phyloP scores from a whole-genome alignment of 2,888 invertebrate genomes.

The Dexiosoma caninum region DNA sequence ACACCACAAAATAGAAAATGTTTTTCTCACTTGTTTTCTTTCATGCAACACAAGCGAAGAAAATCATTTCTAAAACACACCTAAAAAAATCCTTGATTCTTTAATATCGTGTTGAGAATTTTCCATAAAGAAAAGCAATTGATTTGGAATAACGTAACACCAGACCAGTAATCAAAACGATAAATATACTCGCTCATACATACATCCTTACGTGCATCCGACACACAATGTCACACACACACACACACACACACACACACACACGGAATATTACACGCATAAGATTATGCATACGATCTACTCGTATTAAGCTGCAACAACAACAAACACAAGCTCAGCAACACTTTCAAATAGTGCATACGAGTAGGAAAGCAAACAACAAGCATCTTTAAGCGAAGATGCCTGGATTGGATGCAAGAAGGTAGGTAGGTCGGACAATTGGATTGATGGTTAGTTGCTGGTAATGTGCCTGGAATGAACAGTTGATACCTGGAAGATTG shows the following conservation, averaged over 20 bases:
- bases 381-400: slow-evolving; percentile 1
- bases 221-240: background rate
- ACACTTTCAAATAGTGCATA: no score
- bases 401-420: slow-evolving; percentile 21
- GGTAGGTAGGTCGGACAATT: slow-evolving; percentile 31
- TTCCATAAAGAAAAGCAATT: slow-evolving; percentile 42
- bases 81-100: slow-evolving; percentile 17
- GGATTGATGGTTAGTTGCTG: slow-evolving; percentile 23
- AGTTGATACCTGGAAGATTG: slow-evolving; percentile 21
- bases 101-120: slow-evolving; percentile 35
- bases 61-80: background rate
- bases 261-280: slow-evolving; percentile 1
- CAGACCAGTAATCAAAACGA: slow-evolving; percentile 54
- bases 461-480: slow-evolving; percentile 21
- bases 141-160: slow-evolving; percentile 47
- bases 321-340: background rate
- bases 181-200: slow-evolving; percentile 27
- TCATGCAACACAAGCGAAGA: background rate
- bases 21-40: slow-evolving; percentile 48
- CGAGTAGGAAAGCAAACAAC: slow-evolving; percentile 15
- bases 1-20: slow-evolving; percentile 11
- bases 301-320: slow-evolving; percentile 47
- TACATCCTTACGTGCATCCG: slow-evolving; percentile 39
- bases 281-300: no score
- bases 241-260: background rate